Base-by-base conservation (phyloP, 2,113 vertebrate genomes). In the Enhydra lutris region DNA sequence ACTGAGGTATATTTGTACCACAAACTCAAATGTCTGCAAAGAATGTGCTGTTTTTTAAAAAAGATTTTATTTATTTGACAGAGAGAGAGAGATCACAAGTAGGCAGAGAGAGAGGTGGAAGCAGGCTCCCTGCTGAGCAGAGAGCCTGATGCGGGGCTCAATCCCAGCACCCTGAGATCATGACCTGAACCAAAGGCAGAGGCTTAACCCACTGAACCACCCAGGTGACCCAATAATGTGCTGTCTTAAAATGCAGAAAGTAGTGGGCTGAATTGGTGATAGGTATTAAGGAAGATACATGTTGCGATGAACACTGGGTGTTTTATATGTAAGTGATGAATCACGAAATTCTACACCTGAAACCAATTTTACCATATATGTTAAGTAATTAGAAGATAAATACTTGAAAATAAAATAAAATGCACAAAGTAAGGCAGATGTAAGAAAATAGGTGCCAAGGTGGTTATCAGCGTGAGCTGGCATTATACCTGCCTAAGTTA, bases 221-320 rank as follows among this genome's bases (percentile, higher is more conserved):
- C 52, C 52, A 52, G 15, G 15, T 17, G 52, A 15, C 52, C 52
- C 52, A 52, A 52, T 52, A 61, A 67, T 61, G 29, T 74, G 20
- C 67, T 89, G 15, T 76, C 84, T 96, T 97, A 84, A 88, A 92
- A 89, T 95, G 52, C 6, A 84, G 18, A 93, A 71, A 31, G 39
- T 47, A 69, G 67, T n/a, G 67, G 34, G 67, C 34, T 69, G n/a
- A 69, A 69, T 69, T 34, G 67, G 67, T 69, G 67, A 69, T 10
- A 15, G 67, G 17, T n/a, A 69, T 69, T 69, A 69, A 69, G 65
- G 67, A 69, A n/a, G 34, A n/a, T 29, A 69, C 34, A 18, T 69
- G 34, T 69, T 69, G 67, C 20, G 8, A 36, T 69, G 67, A 69
- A 69, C 67, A 20, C 17, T 9, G 34, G 34, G 7, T 69, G 65